phyloP scores from a whole-genome alignment of 2,888 invertebrate genomes.

The Fabriciana adippe region DNA sequence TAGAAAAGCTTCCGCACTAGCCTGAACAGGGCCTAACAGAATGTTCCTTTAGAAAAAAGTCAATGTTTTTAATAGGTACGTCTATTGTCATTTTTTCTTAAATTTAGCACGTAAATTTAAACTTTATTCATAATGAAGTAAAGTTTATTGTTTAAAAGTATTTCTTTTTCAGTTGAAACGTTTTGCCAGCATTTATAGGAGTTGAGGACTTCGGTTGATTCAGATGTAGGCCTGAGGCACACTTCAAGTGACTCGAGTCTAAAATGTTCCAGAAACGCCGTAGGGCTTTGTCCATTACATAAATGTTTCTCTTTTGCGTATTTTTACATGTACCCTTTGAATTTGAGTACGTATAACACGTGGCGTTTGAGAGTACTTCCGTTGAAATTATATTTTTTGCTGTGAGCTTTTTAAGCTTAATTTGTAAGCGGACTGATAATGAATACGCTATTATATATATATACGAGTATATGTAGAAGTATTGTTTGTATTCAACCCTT shows the following conservation, averaged over 20 bases:
- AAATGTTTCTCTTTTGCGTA: constrained; percentile 47
- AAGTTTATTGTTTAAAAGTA: background rate
- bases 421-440: constrained; percentile 5
- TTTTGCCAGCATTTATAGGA: background rate
- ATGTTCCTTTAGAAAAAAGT: constrained; percentile 42
- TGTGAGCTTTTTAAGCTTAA: background rate
- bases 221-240: constrained; percentile 44
- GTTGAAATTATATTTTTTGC: constrained; percentile 20
- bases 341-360: constrained; percentile 34
- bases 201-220: constrained; percentile 38
- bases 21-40: constrained; percentile 42
- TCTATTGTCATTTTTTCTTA: background rate
- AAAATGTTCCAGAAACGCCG: constrained; percentile 47
- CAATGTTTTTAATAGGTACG: constrained; percentile 44
- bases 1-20: constrained; percentile 40
- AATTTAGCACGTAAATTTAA: background rate
- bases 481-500: background rate
- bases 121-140: background rate
- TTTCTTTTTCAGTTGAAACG: background rate
- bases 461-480: background rate
- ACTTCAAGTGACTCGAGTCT: constrained; percentile 51
- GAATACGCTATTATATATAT: constrained; percentile 1
- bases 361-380: constrained; percentile 33
- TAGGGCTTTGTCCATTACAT: constrained; percentile 48
- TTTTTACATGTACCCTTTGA: constrained; percentile 41